Percentiles rank a stretch among this genome's conserved stretches.
Evolutionary conservation across 2,113 vertebrate genomes (phyloP).

Genomic region (Eptesicus fuscus): DNA sequence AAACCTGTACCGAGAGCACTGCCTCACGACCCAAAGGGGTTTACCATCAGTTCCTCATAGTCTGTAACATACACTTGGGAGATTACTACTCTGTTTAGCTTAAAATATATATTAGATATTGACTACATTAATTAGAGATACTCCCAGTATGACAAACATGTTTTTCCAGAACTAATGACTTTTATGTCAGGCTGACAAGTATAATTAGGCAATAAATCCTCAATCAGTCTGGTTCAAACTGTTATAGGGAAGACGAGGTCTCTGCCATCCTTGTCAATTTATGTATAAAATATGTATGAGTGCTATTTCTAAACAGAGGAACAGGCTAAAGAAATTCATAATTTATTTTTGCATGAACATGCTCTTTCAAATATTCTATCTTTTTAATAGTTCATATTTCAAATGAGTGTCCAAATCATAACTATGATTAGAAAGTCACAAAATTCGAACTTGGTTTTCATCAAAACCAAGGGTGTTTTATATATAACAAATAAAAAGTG

Average conservation of each 20-base stretch:
- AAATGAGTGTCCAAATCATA: not conserved
- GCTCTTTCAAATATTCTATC: not conserved
- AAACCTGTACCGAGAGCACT: not conserved
- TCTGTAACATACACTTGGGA: not conserved
- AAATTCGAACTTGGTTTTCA: not conserved
- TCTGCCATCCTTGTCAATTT: conserved; percentile 63
- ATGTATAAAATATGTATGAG: conserved; percentile 63
- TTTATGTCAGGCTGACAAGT: conserved; percentile 71
- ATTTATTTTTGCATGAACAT: conserved; percentile 30
- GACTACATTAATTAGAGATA: conserved; percentile 66
- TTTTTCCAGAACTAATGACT: conserved; percentile 72
- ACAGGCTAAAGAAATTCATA: conserved; percentile 47
- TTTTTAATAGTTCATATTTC: conserved; percentile 49
- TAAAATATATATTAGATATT: conserved; percentile 56
- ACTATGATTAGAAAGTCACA: not conserved
- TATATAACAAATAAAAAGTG: not conserved
- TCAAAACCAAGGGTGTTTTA: conserved; percentile 6
- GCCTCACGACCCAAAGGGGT: not conserved
- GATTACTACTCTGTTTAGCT: conserved; percentile 17
- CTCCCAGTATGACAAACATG: conserved; percentile 59
- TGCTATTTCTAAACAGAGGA: conserved; percentile 54
- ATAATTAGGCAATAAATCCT: conserved; percentile 70
- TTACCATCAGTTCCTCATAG: not conserved
- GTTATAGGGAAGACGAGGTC: conserved; percentile 53
- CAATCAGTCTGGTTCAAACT: conserved; percentile 57